Percentiles rank a stretch among this genome's conserved stretches.
phyloP scores from a whole-genome alignment of 2,113 vertebrate species.

The Canis aureus region DNA sequence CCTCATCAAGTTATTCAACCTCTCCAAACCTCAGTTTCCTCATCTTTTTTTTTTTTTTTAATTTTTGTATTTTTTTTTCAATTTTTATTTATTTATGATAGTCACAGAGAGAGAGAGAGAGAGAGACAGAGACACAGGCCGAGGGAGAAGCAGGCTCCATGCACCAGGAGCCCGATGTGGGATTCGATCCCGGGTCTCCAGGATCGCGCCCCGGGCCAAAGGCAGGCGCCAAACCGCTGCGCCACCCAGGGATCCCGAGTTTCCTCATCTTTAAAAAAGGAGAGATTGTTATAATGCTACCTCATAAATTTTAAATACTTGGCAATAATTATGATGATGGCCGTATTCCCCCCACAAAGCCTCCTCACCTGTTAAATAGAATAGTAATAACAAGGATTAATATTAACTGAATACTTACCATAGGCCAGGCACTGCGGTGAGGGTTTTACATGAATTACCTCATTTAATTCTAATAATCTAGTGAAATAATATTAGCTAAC shows the following conservation, averaged over 20 bases:
- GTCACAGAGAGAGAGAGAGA: too few relatives aligned
- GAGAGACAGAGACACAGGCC: too few relatives aligned
- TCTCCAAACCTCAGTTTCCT: constrained; percentile 48
- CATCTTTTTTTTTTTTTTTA: too few relatives aligned
- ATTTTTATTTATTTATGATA: too few relatives aligned
- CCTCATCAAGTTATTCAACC: not conserved
- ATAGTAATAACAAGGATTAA: constrained; percentile 5
- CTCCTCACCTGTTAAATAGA: not conserved
- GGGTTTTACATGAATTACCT: constrained; percentile 15
- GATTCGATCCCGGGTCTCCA: too few relatives aligned
- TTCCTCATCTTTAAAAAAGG: not conserved
- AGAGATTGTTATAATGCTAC: not conserved
- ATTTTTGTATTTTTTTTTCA: too few relatives aligned
- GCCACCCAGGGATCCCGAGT: too few relatives aligned
- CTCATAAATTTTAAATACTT: constrained; percentile 43
- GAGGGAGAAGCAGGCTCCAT: too few relatives aligned
- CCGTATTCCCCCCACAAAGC: not conserved
- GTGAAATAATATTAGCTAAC: constrained; percentile 22
- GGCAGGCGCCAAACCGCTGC: too few relatives aligned
- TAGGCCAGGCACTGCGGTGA: not conserved
- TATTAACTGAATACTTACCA: not conserved
- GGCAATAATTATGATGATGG: not conserved
- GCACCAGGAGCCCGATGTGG: too few relatives aligned
- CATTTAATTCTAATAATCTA: constrained; percentile 6
- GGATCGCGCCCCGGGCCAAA: too few relatives aligned